These are phyloP conservation scores for Polypedilum pembai DNA, from an alignment of 1,140 invertebrate species.

Conservation along the genomic window DNA sequence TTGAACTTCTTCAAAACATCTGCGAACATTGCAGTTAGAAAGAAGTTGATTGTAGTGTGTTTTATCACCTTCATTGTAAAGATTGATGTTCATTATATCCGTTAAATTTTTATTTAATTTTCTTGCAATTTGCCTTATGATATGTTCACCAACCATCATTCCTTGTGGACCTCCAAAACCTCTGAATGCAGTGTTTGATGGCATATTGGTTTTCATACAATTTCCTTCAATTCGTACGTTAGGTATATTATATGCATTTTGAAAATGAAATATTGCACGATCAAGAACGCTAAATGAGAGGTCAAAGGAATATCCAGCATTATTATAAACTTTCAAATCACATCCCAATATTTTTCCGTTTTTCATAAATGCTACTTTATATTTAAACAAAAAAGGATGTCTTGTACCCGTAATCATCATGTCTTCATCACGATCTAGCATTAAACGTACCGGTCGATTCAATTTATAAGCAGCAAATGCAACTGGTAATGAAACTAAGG, in stretches of 20 bases:
- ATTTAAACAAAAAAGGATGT: slow-evolving; percentile 81
- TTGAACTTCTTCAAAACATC: slow-evolving; percentile 66
- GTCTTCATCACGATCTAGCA: slow-evolving; percentile 90
- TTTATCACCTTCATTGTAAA: slow-evolving; percentile 62
- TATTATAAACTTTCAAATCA: slow-evolving; percentile 70
- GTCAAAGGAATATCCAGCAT: slow-evolving; percentile 77
- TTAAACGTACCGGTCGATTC: slow-evolving; percentile 70
- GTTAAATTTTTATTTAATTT: slow-evolving; percentile 55
- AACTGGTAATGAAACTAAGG: slow-evolving; percentile 56
- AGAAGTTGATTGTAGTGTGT: slow-evolving; percentile 63
- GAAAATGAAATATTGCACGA: slow-evolving; percentile 68
- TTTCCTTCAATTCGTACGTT: slow-evolving; percentile 58
- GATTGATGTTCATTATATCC: slow-evolving; percentile 51
- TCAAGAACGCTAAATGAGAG: slow-evolving; percentile 61
- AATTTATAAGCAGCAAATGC: slow-evolving; percentile 65
- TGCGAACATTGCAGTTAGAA: slow-evolving; percentile 50
- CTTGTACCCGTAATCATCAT: slow-evolving; percentile 81
- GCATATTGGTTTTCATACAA: slow-evolving; percentile 74
- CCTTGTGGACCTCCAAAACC: slow-evolving; percentile 86
- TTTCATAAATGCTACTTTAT: slow-evolving; percentile 73
- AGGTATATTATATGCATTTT: slow-evolving; percentile 71
- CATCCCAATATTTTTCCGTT: slow-evolving; percentile 65
- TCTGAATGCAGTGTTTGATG: slow-evolving; percentile 84
- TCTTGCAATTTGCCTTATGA: slow-evolving; percentile 67
- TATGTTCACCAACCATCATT: slow-evolving; percentile 75